A percentile compares a stretch with the other conserved stretches of the same genome.
Evolutionary conservation across 2,113 vertebrate species (phyloP).

Genomic region (Phasianus colchicus): DNA sequence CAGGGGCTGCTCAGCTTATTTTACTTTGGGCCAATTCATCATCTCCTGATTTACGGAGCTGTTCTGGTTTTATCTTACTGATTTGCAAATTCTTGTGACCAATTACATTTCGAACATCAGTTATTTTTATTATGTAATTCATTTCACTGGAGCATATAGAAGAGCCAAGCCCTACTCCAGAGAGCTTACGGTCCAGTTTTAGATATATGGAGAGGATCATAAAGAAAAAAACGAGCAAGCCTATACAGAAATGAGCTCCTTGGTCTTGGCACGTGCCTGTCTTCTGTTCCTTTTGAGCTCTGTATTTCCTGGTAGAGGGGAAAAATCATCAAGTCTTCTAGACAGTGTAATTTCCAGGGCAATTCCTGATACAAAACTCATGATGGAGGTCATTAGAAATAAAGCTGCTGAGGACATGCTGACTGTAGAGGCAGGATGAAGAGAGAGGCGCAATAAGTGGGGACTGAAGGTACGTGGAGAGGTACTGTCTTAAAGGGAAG

Average conservation of each 20-base stretch:
- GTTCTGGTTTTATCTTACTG: slow-evolving; percentile 50
- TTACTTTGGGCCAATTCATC: background rate
- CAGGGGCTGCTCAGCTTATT: slow-evolving; percentile 24
- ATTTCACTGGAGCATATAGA: slow-evolving; percentile 17
- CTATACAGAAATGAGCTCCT: background rate
- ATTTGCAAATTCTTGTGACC: slow-evolving; percentile 66
- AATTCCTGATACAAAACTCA: background rate
- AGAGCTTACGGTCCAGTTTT: background rate
- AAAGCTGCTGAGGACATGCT: background rate
- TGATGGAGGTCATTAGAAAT: background rate
- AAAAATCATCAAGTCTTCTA: background rate
- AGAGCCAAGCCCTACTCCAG: background rate
- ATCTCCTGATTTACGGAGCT: slow-evolving; percentile 42
- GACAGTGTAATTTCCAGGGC: slow-evolving; percentile 1
- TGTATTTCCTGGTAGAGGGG: background rate
- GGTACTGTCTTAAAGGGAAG: background rate
- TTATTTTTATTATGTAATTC: slow-evolving; percentile 65
- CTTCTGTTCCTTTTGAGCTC: background rate
- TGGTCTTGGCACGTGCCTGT: slow-evolving; percentile 9
- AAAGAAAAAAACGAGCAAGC: slow-evolving; percentile 11
- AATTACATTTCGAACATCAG: slow-evolving; percentile 62
- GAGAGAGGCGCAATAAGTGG: background rate
- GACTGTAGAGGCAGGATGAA: background rate
- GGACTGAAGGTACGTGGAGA: background rate
- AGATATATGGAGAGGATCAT: background rate